Base-by-base conservation (phyloP, 2,888 invertebrate species). In the Phlogophora meticulosa region DNA sequence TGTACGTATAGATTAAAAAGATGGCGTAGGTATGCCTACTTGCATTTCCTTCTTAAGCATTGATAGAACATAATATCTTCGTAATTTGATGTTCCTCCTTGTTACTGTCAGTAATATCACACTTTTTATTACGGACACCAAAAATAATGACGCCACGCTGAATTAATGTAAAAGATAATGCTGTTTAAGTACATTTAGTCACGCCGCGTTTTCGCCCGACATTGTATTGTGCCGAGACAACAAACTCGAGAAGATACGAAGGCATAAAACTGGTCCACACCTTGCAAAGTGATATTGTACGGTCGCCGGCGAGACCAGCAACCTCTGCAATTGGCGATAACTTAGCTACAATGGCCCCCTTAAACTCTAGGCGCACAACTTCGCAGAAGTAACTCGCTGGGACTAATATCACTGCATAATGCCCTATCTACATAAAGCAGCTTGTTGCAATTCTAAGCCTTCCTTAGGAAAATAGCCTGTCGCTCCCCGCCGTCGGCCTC, bases 361-460 rank as follows among this genome's bases (percentile, higher is more conserved):
- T 88, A 81, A 83, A 85, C 81, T 85, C 76, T 70, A 76, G 64
- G 81, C 82, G 78, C 75, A 81, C 84, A 86, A 88, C 84, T 88
- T 85, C 73, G 79, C 70, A 67, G 81, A 72, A 81, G 76, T 79
- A 78, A 84, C 79, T 82, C 82, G 76, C 80, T 70, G 69, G 80
- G 74, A 79, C 84, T 88, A 86, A 86, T 87, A 85, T 82, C 76
- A 72, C 72, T 74, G 82, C 80, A 82, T 80, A 84, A 81, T 84
- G 79, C 76, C 78, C 80, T 87, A 87, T 88, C 89, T 88, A 81
- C 80, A 81, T 88, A 82, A 83, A 85, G 69, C 86, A 86, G 84
- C 79, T 73, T 68, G 75, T 67, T 81, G 76, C 72, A 66, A 80
- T 78, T 82, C 84, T 78, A 76, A 80, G 76, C 70, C 61, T 74